These are phyloP conservation scores for Aleiodes leptofemur DNA, from an alignment of 2,888 invertebrate genomes.

Conservation along the genomic window DNA sequence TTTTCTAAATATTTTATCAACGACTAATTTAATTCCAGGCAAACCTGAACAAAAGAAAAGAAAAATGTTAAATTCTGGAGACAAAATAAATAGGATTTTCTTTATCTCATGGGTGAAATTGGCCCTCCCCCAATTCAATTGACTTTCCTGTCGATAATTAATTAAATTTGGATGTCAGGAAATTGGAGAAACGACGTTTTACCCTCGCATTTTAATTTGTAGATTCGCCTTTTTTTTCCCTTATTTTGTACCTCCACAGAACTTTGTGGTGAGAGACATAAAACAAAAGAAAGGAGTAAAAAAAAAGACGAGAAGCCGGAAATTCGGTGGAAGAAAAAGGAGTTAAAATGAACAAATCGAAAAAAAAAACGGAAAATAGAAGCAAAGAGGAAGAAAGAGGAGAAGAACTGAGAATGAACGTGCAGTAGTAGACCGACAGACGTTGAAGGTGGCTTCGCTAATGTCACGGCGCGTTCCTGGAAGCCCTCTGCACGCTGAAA, in stretches of 20 bases:
- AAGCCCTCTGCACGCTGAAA: constrained; percentile 73
- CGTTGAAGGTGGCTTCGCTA: constrained; percentile 64
- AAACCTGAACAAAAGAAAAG: too few species aligned
- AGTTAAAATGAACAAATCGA: constrained; percentile 2
- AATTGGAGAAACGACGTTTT: constrained; percentile 35
- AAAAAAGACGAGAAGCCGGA: constrained; percentile 34
- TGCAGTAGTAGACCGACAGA: constrained; percentile 38
- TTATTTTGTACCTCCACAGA: constrained; percentile 6
- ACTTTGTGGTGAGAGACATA: constrained; percentile 24
- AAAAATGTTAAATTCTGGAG: too few species aligned
- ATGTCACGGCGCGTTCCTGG: constrained; percentile 72
- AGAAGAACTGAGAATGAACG: constrained; percentile 26
- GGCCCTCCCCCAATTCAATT: constrained; percentile 26
- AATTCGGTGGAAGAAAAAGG: constrained; percentile 32
- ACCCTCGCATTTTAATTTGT: constrained; percentile 39
- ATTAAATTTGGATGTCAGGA: constrained; percentile 45
- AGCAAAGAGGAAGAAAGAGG: constrained; percentile 31
- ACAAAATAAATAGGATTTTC: constrained; percentile 40
- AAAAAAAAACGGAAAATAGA: background rate
- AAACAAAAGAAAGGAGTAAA: constrained; percentile 44
- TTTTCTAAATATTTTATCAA: background rate
- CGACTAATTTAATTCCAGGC: background rate
- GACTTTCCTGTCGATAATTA: constrained; percentile 45
- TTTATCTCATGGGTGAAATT: constrained; percentile 20
- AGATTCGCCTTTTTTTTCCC: constrained; percentile 13